A percentile compares a stretch with the other conserved stretches of the same genome.
Evolutionary conservation across 2,888 invertebrate genomes (phyloP).

Genomic region (Nysson spinosus): DNA sequence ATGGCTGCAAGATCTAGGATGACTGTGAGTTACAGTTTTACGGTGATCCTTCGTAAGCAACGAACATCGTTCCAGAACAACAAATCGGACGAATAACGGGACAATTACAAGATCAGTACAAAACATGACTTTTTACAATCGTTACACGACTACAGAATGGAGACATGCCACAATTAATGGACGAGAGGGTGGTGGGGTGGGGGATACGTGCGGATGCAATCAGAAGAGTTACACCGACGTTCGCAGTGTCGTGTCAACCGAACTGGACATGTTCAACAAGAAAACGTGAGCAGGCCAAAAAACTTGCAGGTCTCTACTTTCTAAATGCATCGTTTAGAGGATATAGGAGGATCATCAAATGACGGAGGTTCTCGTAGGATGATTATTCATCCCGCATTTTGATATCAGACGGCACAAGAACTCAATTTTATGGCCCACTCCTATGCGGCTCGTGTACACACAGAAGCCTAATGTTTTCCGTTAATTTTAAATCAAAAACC

Average conservation of each 20-base stretch:
- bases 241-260: background rate
- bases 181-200: conserved; percentile 41
- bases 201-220: conserved; percentile 69
- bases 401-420: conserved; percentile 37
- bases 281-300: conserved; percentile 14
- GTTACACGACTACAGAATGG: conserved; percentile 59
- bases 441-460: conserved; percentile 49
- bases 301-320: conserved; percentile 31
- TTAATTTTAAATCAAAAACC: background rate
- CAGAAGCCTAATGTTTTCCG: too few species aligned
- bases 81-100: conserved; percentile 39
- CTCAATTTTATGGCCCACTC: conserved; percentile 68
- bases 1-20: background rate
- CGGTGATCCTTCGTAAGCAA: conserved; percentile 17
- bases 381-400: conserved; percentile 49
- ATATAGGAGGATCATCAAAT: too few species aligned
- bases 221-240: conserved; percentile 49
- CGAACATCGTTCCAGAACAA: too few species aligned
- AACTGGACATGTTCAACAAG: too few species aligned
- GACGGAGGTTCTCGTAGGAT: conserved; percentile 35
- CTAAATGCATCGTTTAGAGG: conserved; percentile 49
- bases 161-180: conserved; percentile 67
- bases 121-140: too few species aligned
- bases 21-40: conserved; percentile 5
- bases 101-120: conserved; percentile 30